Conservation (phyloP, 2,113 vertebrate species). For the Numida meleagris region DNA sequence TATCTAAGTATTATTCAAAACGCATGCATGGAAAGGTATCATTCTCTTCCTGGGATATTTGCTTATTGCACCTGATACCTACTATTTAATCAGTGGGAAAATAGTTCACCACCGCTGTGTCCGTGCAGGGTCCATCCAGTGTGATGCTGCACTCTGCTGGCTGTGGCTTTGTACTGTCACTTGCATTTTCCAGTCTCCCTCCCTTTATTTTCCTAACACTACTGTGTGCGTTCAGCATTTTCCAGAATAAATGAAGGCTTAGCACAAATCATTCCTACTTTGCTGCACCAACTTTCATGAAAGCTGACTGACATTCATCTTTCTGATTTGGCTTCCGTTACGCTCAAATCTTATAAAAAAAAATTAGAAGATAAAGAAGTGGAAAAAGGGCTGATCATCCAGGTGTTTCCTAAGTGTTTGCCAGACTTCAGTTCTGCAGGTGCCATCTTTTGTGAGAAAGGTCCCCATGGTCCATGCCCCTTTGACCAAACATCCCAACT, state of each 20-base stretch:
- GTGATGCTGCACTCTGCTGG: slow-evolving; percentile 70
- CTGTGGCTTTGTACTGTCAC: not conserved
- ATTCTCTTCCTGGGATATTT: not conserved
- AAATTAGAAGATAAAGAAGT: not conserved
- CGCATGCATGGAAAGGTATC: not conserved
- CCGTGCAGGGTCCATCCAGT: not conserved
- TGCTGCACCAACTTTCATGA: not conserved
- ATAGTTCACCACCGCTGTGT: fast-evolving
- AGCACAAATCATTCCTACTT: not conserved
- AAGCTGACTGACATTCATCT: not conserved
- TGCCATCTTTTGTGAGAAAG: slow-evolving; percentile 28
- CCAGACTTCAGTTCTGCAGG: slow-evolving; percentile 7
- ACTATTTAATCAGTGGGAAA: not conserved
- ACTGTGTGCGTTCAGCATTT: not conserved
- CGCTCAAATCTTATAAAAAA: not conserved
- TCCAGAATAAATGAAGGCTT: not conserved
- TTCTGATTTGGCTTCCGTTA: not conserved
- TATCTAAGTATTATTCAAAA: not conserved
- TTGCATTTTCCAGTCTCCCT: not conserved
- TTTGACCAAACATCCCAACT: slow-evolving; percentile 53
- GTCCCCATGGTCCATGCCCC: not conserved
- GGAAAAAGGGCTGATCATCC: not conserved
- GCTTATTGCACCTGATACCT: not conserved
- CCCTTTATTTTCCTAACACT: not conserved
- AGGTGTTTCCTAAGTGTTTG: slow-evolving; percentile 38